Conservation (phyloP, 2,888 invertebrate species). For the Troides helena region DNA sequence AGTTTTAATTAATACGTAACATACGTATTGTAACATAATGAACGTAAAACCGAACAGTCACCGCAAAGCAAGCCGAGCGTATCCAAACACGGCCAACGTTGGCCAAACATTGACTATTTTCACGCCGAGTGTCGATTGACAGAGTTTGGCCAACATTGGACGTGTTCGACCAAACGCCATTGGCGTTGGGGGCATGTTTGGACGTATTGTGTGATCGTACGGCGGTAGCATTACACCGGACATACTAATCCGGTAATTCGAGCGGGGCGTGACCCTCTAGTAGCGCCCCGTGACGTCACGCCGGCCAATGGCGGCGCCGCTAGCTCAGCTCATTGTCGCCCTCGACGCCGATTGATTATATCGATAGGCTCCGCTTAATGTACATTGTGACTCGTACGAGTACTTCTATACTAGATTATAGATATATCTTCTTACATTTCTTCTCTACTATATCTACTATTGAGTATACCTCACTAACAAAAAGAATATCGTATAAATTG, state of each 20-base stretch:
- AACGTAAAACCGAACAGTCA: neutral
- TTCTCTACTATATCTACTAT: neutral
- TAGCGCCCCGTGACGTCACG: slow-evolving; percentile 62
- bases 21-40: neutral
- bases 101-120: slow-evolving; percentile 1
- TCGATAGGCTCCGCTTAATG: slow-evolving; percentile 18
- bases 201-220: slow-evolving; percentile 10
- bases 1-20: neutral
- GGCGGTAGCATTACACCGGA: slow-evolving; percentile 38
- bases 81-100: neutral
- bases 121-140: neutral
- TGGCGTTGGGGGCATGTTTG: slow-evolving; percentile 7
- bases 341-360: slow-evolving; percentile 36
- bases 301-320: slow-evolving; percentile 57
- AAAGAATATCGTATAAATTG: too few relatives aligned
- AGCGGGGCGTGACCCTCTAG: slow-evolving; percentile 56
- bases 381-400: slow-evolving; percentile 6
- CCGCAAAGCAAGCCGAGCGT: neutral
- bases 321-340: slow-evolving; percentile 62
- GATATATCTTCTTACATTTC: neutral
- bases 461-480: too few relatives aligned
- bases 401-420: neutral
- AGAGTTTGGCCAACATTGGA: neutral
- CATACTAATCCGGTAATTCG: slow-evolving; percentile 59
- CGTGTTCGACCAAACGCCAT: neutral